phyloP scores from a whole-genome alignment of 2,113 vertebrate species.

The Antennarius striatus region DNA sequence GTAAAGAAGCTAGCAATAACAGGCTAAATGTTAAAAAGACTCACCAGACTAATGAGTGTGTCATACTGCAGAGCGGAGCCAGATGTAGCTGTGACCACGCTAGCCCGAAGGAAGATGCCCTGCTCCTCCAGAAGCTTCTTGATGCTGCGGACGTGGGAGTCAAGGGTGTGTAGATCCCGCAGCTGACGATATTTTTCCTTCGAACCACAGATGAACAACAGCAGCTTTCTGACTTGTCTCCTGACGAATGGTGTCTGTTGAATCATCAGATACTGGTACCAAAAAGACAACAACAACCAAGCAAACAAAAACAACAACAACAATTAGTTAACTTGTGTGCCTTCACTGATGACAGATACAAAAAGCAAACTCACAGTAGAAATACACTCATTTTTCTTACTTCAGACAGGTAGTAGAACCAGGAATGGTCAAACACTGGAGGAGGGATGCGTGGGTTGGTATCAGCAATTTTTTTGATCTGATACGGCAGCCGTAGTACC shows the following conservation, averaged over 20 bases:
- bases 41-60: conserved; percentile 95
- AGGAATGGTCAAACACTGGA: conserved; percentile 96
- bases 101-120: conserved; percentile 92
- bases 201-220: conserved; percentile 98
- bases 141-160: conserved; percentile 93
- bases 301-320: no score
- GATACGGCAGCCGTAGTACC: conserved; percentile 95
- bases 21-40: background rate
- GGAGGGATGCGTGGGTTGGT: conserved; percentile 93
- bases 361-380: background rate
- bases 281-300: background rate
- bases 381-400: conserved; percentile 63
- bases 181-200: conserved; percentile 99
- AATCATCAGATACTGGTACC: conserved; percentile 94
- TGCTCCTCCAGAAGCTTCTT: conserved; percentile 97
- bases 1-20: background rate
- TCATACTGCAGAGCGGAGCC: conserved; percentile 97
- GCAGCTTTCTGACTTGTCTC: conserved; percentile 94
- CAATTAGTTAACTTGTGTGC: no score
- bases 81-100: conserved; percentile 93
- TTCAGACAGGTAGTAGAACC: conserved; percentile 98
- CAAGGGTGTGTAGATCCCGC: conserved; percentile 93
- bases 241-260: conserved; percentile 98
- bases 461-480: conserved; percentile 99
- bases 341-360: background rate